Evolutionary conservation across 2,888 invertebrate species (phyloP), one percentile per base, ranked within the genome.

Genomic region (Anoplius nigerrimus): DNA sequence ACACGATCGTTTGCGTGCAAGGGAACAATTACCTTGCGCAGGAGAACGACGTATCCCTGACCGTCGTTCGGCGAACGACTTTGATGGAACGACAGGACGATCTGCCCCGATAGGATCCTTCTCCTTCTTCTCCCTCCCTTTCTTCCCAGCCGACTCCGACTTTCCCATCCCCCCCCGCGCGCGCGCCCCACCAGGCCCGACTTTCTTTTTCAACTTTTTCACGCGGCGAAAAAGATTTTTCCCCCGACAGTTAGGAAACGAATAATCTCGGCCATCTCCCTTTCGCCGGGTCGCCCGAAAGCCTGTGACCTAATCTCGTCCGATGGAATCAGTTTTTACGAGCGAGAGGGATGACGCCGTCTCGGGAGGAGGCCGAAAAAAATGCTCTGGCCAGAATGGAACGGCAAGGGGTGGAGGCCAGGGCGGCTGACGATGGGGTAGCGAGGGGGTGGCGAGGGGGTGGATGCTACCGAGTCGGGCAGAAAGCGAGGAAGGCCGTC

Each of bases 151-250:
- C n/a, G 8, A 20, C 18, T 34, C 15, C 11, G 24, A 66, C 43
- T 27, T 55, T 13, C 52, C 52, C 43, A 53, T 55, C 56, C 66
- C 58, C 66, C 48, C 2, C 22, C 52, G 52, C 52, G 21, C 20
- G 52, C 53, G 22, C 53, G 13, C 16, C 18, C 48, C 16, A 48
- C 48, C n/a, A n/a, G n/a, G 34, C 4, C 34, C 4, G n/a, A n/a
- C 6, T 34, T 34, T 34, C 11, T 34, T 34, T 24, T 24, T 24
- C 34, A 74, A 76, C 52, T 76, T 75, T 75, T 71, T 77, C 70
- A 54, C 66, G 42, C 54, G 64, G 53, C 59, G 65, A 69, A 67
- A 75, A 78, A 78, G 73, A 67, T 66, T 75, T 75, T 56, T 62
- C 62, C 20, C 27, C 55, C 24, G 51, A 62, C 46, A 27, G 62